A percentile compares a stretch with the other conserved stretches of the same genome.
Evolutionary conservation across 2,888 invertebrate species (phyloP).

Genomic region (Neocrepidodera transversa): DNA sequence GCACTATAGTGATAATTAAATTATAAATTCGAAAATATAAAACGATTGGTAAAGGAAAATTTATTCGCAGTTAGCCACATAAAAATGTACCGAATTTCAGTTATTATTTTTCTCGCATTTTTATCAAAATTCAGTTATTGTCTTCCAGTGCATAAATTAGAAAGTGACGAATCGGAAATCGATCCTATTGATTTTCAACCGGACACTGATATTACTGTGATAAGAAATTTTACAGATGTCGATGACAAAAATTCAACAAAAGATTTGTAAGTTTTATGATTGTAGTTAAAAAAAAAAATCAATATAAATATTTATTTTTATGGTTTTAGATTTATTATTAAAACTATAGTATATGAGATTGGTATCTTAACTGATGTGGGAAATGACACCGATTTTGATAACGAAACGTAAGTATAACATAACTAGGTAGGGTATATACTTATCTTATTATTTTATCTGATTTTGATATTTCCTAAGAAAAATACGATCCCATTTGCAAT

Average conservation of each 20-base stretch:
- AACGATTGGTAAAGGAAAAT: conserved; percentile 12
- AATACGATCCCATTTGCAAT: no score
- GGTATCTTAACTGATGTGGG: conserved; percentile 66
- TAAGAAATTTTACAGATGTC: not conserved
- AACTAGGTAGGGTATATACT: no score
- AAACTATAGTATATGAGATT: conserved; percentile 67
- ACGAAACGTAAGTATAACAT: conserved; percentile 56
- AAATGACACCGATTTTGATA: conserved; percentile 54
- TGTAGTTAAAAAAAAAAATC: not conserved
- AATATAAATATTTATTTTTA: not conserved
- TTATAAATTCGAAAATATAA: conserved; percentile 37
- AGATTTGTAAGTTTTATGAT: conserved; percentile 32
- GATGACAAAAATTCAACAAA: conserved; percentile 11
- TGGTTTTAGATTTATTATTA: conserved; percentile 63
- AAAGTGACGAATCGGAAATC: conserved; percentile 2
- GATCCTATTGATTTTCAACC: not conserved
- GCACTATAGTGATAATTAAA: conserved; percentile 41
- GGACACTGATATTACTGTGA: not conserved
- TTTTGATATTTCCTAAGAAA: no score
- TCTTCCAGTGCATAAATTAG: conserved; percentile 14
- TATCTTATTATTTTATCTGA: no score
- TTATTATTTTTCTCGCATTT: conserved; percentile 18
- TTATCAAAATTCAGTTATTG: conserved; percentile 12
- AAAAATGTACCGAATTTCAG: conserved; percentile 24
- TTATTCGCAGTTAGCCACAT: conserved; percentile 27